These are phyloP conservation scores for Noctua pronuba DNA, from an alignment of 2,888 invertebrate genomes.

Conservation along the genomic window DNA sequence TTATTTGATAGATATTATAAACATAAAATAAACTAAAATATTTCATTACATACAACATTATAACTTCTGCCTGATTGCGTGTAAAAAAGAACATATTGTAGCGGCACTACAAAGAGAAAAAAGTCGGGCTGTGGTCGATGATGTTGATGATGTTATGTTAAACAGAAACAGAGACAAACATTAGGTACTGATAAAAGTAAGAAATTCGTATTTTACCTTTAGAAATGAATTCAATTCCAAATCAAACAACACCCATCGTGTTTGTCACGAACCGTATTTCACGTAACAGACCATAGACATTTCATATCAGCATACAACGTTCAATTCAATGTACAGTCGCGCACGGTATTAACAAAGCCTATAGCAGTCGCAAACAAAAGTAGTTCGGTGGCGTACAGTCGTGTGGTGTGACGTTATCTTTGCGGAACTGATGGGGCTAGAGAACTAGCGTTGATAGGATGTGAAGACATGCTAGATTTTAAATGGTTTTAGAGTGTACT, in stretches of 20 bases:
- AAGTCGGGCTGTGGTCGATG: too few relatives aligned
- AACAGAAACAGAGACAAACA: too few relatives aligned
- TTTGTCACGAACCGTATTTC: slow-evolving; percentile 1
- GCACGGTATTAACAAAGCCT: slow-evolving; percentile 47
- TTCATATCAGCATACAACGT: slow-evolving; percentile 33
- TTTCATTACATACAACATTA: too few relatives aligned
- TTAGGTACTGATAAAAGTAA: neutral
- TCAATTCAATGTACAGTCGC: slow-evolving; percentile 55
- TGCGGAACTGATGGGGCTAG: slow-evolving; percentile 50
- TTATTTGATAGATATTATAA: too few relatives aligned
- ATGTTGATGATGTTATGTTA: too few relatives aligned
- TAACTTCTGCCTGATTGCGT: too few relatives aligned
- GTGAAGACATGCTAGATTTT: neutral
- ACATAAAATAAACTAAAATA: too few relatives aligned
- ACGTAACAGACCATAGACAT: slow-evolving; percentile 10
- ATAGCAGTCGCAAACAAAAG: slow-evolving; percentile 68
- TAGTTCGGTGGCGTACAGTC: slow-evolving; percentile 56
- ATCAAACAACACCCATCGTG: neutral
- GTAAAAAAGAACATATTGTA: too few relatives aligned
- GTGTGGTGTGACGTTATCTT: slow-evolving; percentile 69
- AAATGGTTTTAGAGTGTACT: neutral
- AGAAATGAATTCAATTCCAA: neutral
- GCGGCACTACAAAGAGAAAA: too few relatives aligned
- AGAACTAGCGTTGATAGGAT: neutral
- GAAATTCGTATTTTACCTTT: neutral